Conservation (phyloP, 2,797 vertebrate species). For the Pteronotus mesoamericanus region DNA sequence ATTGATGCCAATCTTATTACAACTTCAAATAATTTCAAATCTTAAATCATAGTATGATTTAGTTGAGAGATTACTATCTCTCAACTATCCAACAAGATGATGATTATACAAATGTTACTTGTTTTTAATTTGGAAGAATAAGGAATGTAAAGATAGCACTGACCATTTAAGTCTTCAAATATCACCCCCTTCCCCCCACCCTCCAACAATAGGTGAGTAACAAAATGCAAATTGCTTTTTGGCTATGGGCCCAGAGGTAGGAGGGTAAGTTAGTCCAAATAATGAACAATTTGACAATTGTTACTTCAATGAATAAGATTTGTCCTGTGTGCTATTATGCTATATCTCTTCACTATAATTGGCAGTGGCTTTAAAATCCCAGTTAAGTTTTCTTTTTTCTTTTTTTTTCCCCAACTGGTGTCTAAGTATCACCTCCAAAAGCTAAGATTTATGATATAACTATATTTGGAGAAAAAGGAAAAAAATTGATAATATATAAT, state of each 20-base stretch:
- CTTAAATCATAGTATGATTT: background rate
- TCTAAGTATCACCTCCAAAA: constrained; percentile 4
- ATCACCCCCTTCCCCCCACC: background rate
- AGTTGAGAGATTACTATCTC: too few species aligned
- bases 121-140: background rate
- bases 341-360: background rate
- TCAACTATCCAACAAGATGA: background rate
- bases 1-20: background rate
- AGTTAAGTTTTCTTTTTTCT: background rate
- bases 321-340: background rate
- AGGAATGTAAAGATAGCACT: background rate
- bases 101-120: background rate
- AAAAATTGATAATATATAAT: background rate
- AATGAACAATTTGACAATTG: background rate
- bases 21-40: background rate
- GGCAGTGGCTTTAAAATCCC: background rate
- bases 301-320: background rate
- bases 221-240: background rate
- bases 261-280: background rate
- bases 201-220: background rate
- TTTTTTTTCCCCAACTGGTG: background rate
- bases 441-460: background rate
- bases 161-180: background rate
- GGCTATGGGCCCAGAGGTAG: background rate
- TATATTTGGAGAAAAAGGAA: background rate